These are phyloP conservation scores for Alsophila aescularia DNA, from an alignment of 2,888 invertebrate species.

Conservation along the genomic window DNA sequence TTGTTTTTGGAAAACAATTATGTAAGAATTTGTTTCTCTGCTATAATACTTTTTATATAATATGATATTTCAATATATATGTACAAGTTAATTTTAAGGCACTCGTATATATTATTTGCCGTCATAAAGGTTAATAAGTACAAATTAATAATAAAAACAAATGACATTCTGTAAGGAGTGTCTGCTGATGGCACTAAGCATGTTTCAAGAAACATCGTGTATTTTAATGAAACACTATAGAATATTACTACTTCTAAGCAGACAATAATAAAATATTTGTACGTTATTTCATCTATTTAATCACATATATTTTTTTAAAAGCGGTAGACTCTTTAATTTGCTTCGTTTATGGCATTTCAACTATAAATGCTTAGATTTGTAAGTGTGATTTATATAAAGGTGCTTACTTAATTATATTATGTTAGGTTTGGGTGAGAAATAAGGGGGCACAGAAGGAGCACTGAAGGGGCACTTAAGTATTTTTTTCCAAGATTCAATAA, in stretches of 20 bases:
- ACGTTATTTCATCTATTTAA: slow-evolving; percentile 69
- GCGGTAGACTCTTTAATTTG: slow-evolving; percentile 40
- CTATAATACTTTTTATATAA: slow-evolving; percentile 62
- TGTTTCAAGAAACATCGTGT: slow-evolving; percentile 68
- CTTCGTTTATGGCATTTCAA: slow-evolving; percentile 54
- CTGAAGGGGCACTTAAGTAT: no score
- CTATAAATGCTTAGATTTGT: slow-evolving; percentile 57
- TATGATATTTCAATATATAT: slow-evolving; percentile 64
- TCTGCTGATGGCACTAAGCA: slow-evolving; percentile 79
- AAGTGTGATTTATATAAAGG: slow-evolving; percentile 41
- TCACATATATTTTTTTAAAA: slow-evolving; percentile 55
- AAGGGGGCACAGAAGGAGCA: no score
- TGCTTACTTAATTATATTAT: slow-evolving; percentile 6
- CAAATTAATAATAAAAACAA: slow-evolving; percentile 73
- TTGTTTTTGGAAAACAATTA: slow-evolving; percentile 81
- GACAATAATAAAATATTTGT: slow-evolving; percentile 72
- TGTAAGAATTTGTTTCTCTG: slow-evolving; percentile 69
- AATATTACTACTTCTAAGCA: slow-evolving; percentile 71
- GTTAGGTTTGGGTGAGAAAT: slow-evolving; percentile 1
- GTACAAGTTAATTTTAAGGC: slow-evolving; percentile 79
- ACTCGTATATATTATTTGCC: slow-evolving; percentile 73
- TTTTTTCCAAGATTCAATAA: not conserved
- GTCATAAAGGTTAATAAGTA: slow-evolving; percentile 70
- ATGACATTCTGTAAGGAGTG: slow-evolving; percentile 62
- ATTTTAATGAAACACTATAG: slow-evolving; percentile 67